Conservation (phyloP, 2,888 invertebrate genomes). For the Nephrotoma flavescens region DNA sequence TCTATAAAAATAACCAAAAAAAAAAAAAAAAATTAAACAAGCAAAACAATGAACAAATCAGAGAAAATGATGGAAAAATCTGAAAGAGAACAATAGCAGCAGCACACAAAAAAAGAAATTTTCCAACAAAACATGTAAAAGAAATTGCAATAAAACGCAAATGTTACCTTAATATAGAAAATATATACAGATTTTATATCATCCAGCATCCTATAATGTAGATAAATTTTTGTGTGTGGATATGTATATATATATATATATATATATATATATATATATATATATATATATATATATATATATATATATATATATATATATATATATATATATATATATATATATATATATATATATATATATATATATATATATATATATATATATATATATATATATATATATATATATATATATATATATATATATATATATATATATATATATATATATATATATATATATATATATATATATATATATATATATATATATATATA, state of each 20-base stretch:
- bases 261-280: neutral
- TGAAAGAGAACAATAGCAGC: slow-evolving; percentile 4
- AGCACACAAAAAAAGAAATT: neutral
- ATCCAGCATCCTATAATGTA: neutral
- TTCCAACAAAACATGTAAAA: slow-evolving; percentile 14
- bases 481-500: neutral
- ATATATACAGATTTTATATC: slow-evolving; percentile 7
- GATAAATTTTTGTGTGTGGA: neutral
- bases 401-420: neutral
- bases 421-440: neutral
- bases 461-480: neutral
- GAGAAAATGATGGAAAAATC: slow-evolving; percentile 1
- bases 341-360: neutral
- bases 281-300: neutral
- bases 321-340: neutral
- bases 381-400: neutral
- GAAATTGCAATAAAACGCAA: slow-evolving; percentile 17
- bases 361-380: neutral
- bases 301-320: too few species aligned
- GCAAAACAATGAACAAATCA: neutral
- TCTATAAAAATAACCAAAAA: neutral
- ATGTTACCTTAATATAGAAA: slow-evolving; percentile 17
- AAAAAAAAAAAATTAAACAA: neutral
- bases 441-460: neutral
- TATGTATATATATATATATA: neutral